Percentiles rank a stretch among this genome's conserved stretches.
Evolutionary conservation across 2,797 vertebrate genomes (phyloP).

Genomic region (Pogonophryne albipinna): DNA sequence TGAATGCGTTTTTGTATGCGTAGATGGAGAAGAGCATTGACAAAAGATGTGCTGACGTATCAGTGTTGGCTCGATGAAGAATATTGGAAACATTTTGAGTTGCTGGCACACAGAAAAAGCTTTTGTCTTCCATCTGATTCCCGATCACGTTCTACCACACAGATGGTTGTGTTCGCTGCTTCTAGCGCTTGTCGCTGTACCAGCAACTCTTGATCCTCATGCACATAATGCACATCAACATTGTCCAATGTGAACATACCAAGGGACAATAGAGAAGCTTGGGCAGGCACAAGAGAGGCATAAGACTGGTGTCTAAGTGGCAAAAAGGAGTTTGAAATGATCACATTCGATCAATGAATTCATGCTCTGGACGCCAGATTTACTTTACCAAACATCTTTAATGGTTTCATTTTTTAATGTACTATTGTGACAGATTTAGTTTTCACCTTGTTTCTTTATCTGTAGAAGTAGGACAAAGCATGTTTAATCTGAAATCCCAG

Average conservation of each 20-base stretch:
- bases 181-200: background rate
- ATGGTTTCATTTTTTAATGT: background rate
- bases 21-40: no score
- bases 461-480: slow-evolving; percentile 14
- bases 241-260: background rate
- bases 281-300: background rate
- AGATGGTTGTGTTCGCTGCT: background rate
- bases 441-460: slow-evolving; percentile 10
- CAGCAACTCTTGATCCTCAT: background rate
- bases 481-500: slow-evolving; percentile 25
- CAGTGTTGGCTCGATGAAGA: no score
- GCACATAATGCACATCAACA: background rate
- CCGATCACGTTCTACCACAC: background rate
- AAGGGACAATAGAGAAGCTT: background rate
- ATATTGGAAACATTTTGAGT: background rate
- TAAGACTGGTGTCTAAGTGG: background rate
- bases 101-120: background rate
- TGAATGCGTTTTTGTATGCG: no score
- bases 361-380: background rate
- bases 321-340: background rate
- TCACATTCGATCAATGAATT: background rate
- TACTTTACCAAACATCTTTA: background rate
- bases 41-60: no score
- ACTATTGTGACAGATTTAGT: background rate
- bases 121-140: background rate